A percentile compares a stretch with the other conserved stretches of the same genome.
phyloP scores from a whole-genome alignment of 2,888 invertebrate species.

The Argyresthia albistria region DNA sequence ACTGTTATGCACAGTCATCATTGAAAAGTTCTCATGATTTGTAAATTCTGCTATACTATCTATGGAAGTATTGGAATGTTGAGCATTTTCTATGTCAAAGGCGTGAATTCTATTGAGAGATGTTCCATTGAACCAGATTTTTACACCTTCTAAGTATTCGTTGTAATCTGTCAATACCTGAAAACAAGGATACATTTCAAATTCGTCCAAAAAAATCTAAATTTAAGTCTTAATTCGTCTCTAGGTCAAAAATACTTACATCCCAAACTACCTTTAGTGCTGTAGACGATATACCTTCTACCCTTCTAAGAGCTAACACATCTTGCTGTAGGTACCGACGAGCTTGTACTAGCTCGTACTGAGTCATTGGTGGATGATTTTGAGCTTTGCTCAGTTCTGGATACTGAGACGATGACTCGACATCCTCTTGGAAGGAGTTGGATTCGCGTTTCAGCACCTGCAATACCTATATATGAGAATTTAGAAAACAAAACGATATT shows the following conservation, averaged over 20 bases:
- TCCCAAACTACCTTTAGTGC: slow-evolving; percentile 87
- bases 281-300: slow-evolving; percentile 80
- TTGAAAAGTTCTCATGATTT: slow-evolving; percentile 73
- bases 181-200: slow-evolving; percentile 15
- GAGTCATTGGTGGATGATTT: slow-evolving; percentile 78
- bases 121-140: slow-evolving; percentile 72
- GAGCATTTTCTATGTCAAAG: slow-evolving; percentile 32
- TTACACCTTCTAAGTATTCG: slow-evolving; percentile 78
- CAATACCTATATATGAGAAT: background rate
- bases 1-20: slow-evolving; percentile 79
- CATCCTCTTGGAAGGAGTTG: slow-evolving; percentile 47
- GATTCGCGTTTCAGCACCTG: slow-evolving; percentile 60
- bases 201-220: background rate
- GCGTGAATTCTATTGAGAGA: slow-evolving; percentile 44
- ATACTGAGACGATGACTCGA: slow-evolving; percentile 48
- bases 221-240: background rate
- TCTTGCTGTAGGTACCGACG: slow-evolving; percentile 83
- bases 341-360: slow-evolving; percentile 84
- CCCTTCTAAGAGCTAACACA: slow-evolving; percentile 80
- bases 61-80: slow-evolving; percentile 37
- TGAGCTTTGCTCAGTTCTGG: slow-evolving; percentile 58
- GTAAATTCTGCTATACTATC: slow-evolving; percentile 46
- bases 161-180: slow-evolving; percentile 66
- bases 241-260: slow-evolving; percentile 56
- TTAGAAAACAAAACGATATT: background rate